Base-by-base conservation (phyloP, 2,888 invertebrate genomes). In the Octodonta nipae region DNA sequence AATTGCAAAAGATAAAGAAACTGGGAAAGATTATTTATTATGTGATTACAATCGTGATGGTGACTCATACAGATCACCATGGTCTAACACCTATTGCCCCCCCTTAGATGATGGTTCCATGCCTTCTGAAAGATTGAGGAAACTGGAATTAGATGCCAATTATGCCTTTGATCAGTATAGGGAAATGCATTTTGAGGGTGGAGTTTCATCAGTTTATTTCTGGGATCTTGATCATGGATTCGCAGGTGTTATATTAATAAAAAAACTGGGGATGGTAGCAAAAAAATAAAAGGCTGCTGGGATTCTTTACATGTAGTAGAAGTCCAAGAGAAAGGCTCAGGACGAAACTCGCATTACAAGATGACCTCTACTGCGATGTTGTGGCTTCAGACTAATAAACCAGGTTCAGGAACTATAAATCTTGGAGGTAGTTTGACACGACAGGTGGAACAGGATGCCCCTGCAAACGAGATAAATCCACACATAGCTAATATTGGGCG, bases 1-100 rank as follows among this genome's bases (percentile, higher is more conserved):
- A 70, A 89, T 98, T 51, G 93, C 93, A 38, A 80, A 83, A 61
- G 96, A 98, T 63, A 86, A 86, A 56, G 83, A 81, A 54, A 82
- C 83, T 44, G 95, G 95, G 28, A 93, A 91, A 63, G 96, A 99
- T 63, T 98, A 95, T 63, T 71, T 98, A 37, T 67, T 98, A 13
- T 99, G 98, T 63, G 98, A 99, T 67, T 99, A 99, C 60, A 98
- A 99, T 64, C 76, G 98, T 47, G 98, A 98, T 63, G 96, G 96
- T 13, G 98, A 98, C 30, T 43, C 43, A n/a, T 43, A 43, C 65
- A 43, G 43, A 53, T 98, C 96, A 12, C 96, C 96, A 2, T 96
- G 96, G 96, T 95, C 93, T 45, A 99, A 98, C 63, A 84, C 85
- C 1, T 99, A 98, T 54, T 91, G 95, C 61, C 98, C 98, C 10